Conservation (phyloP, 2,113 vertebrate genomes). For the Tyrannus savana region DNA sequence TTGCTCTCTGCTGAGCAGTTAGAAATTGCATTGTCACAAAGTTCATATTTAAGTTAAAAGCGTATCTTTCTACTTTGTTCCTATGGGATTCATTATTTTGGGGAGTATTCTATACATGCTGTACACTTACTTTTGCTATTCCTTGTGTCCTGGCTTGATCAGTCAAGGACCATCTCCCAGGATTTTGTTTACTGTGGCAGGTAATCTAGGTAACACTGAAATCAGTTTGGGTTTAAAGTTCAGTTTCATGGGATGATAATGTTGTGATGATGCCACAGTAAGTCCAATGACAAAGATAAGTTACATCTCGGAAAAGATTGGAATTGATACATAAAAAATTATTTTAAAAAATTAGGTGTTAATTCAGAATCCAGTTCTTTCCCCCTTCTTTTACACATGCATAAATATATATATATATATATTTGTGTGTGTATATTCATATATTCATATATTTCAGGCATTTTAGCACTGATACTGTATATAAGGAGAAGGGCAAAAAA, state of each 20-base stretch:
- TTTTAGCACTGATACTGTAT: background rate
- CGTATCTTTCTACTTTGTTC: background rate
- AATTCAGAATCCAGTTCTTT: background rate
- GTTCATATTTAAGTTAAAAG: background rate
- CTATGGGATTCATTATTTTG: background rate
- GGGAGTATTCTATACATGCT: background rate
- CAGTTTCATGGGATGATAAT: background rate
- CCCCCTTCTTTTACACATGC: too few relatives aligned
- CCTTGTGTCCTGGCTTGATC: background rate
- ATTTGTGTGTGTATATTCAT: background rate
- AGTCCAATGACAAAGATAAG: background rate
- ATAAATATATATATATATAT: background rate
- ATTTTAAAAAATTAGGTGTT: background rate
- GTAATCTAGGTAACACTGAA: background rate
- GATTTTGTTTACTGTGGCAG: background rate
- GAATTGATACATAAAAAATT: background rate
- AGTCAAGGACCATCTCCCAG: background rate
- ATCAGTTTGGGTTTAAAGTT: background rate
- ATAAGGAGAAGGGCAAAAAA: background rate
- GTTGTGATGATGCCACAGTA: background rate
- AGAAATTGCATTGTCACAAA: background rate
- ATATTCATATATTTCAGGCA: background rate
- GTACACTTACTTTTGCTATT: background rate
- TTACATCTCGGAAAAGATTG: background rate
- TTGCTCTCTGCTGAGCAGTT: background rate